Percentiles rank a stretch among this genome's conserved stretches.
These are phyloP conservation scores for Darevskia nairensis DNA, from an alignment of 2,797 vertebrate genomes.

Conservation along the genomic window DNA sequence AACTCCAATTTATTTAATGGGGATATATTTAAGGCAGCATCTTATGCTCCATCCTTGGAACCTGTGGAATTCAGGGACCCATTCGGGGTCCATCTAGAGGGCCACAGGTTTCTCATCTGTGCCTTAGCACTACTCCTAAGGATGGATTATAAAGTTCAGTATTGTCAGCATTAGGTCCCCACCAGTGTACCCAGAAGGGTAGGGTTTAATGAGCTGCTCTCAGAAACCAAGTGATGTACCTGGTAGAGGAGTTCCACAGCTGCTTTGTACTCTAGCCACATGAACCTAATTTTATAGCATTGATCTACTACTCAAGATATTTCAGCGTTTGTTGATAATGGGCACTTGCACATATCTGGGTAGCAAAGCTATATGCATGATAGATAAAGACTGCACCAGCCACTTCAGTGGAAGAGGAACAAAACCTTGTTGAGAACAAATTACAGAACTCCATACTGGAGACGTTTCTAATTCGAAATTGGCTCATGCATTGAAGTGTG, in stretches of 20 bases:
- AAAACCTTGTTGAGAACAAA: background rate
- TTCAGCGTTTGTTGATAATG: background rate
- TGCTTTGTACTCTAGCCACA: background rate
- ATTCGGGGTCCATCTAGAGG: too few species aligned
- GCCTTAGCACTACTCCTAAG: too few species aligned
- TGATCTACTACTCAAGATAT: background rate
- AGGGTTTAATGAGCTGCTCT: background rate
- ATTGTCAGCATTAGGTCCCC: background rate
- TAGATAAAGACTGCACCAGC: background rate
- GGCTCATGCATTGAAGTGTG: background rate
- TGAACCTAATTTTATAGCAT: background rate
- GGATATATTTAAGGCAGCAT: background rate
- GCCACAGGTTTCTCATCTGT: too few species aligned
- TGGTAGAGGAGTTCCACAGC: background rate
- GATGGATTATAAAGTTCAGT: background rate
- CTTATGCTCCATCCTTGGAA: background rate
- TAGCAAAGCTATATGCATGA: too few species aligned
- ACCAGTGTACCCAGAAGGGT: background rate
- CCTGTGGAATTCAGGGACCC: background rate
- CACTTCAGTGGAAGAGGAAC: background rate
- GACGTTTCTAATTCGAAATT: background rate
- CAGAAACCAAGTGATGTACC: background rate
- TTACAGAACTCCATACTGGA: background rate
- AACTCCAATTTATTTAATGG: too few species aligned
- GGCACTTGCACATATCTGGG: background rate